A percentile compares a stretch with the other conserved stretches of the same genome.
Conservation (phyloP, 2,113 vertebrate species). For the Notiomystis cincta region DNA sequence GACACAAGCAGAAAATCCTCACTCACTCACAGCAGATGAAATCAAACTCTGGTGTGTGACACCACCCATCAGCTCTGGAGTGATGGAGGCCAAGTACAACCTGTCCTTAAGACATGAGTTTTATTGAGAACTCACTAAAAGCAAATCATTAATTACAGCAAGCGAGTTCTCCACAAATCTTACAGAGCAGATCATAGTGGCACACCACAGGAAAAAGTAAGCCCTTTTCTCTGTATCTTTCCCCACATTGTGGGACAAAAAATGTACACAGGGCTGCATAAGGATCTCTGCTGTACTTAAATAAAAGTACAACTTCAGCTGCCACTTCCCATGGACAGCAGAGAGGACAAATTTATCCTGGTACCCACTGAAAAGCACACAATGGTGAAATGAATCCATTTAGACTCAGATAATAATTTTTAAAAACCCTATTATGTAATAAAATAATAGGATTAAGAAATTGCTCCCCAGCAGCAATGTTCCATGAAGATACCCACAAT, state of each 20-base stretch:
- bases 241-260: background rate
- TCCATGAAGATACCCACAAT: background rate
- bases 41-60: accelerated
- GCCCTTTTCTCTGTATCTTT: background rate
- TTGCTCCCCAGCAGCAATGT: background rate
- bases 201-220: background rate
- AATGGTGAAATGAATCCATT: background rate
- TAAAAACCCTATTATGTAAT: background rate
- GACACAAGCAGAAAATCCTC: background rate
- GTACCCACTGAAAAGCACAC: background rate
- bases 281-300: background rate
- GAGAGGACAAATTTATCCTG: background rate
- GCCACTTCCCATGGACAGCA: background rate
- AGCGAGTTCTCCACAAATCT: background rate
- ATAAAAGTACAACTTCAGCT: background rate
- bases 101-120: background rate
- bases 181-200: background rate
- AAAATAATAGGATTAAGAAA: background rate
- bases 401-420: background rate
- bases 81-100: accelerated
- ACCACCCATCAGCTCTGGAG: background rate
- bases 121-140: background rate
- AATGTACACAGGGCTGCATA: accelerated
- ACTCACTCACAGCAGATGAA: background rate
- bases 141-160: background rate